Evolutionary conservation across 2,888 invertebrate genomes (phyloP).

Genomic region (Xestia ashworthii): DNA sequence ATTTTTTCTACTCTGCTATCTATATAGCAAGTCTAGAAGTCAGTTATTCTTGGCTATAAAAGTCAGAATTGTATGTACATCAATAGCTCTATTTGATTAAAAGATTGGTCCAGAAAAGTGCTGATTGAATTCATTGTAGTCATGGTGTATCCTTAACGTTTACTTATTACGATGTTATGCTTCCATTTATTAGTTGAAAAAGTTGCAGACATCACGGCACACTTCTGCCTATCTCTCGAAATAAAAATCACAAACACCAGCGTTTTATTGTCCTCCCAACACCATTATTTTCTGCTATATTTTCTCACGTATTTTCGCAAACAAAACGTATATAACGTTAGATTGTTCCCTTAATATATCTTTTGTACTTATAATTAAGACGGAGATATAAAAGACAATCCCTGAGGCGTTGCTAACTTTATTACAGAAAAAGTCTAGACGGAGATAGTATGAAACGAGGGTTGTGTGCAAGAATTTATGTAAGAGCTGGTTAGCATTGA

Average conservation of each 20-base stretch:
- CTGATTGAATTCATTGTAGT: no score
- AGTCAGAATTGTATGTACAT: no score
- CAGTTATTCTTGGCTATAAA: no score
- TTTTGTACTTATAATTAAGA: conserved; percentile 54
- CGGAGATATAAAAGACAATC: conserved; percentile 32
- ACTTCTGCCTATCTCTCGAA: not conserved
- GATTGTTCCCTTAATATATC: conserved; percentile 41
- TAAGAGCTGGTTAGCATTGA: conserved; percentile 1
- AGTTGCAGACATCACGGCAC: not conserved
- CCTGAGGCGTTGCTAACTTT: conserved; percentile 45
- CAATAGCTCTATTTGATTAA: no score
- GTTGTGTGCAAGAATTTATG: conserved; percentile 27
- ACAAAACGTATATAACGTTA: conserved; percentile 17
- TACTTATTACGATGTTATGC: not conserved
- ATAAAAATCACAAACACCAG: not conserved
- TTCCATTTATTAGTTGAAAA: not conserved
- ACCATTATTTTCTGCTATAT: conserved; percentile 9
- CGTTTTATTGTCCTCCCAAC: not conserved
- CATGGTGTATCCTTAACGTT: not conserved
- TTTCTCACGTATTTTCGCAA: conserved; percentile 37
- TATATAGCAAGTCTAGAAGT: no score
- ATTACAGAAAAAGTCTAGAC: conserved; percentile 53
- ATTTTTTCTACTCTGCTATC: no score
- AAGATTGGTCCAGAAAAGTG: no score
- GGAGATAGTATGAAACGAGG: not conserved